Evolutionary conservation across 2,888 invertebrate species (phyloP).

Genomic region (Rhimphoctona megacephalus): DNA sequence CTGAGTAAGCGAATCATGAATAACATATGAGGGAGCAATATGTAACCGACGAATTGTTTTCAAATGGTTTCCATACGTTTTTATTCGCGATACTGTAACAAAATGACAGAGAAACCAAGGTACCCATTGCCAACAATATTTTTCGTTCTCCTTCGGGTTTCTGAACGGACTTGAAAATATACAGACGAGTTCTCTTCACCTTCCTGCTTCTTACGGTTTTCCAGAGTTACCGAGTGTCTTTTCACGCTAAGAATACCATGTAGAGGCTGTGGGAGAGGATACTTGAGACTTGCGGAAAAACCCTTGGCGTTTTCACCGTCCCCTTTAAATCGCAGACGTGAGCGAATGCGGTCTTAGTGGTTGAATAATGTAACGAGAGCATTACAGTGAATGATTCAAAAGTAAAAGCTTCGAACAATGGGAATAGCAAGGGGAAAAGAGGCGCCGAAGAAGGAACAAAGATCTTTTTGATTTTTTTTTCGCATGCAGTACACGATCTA

Average conservation of each 20-base stretch:
- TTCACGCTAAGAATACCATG: slow-evolving; percentile 38
- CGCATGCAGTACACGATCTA: not conserved
- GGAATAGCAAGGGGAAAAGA: slow-evolving; percentile 61
- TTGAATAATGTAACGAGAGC: slow-evolving; percentile 82
- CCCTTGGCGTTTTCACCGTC: slow-evolving; percentile 44
- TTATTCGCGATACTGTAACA: not conserved
- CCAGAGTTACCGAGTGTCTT: slow-evolving; percentile 60
- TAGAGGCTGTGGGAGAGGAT: slow-evolving; percentile 60
- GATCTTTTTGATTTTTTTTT: slow-evolving; percentile 34
- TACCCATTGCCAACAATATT: not conserved
- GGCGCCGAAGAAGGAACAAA: not conserved
- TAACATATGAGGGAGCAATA: not conserved
- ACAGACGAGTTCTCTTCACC: slow-evolving; percentile 14
- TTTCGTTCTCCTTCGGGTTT: not conserved
- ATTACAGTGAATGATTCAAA: slow-evolving; percentile 82
- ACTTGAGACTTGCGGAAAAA: slow-evolving; percentile 73
- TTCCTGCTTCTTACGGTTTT: slow-evolving; percentile 1
- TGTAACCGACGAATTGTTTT: not conserved
- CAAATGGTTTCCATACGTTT: not conserved
- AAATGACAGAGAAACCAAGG: not conserved
- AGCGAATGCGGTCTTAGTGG: slow-evolving; percentile 75
- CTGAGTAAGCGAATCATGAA: not conserved
- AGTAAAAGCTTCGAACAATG: slow-evolving; percentile 80
- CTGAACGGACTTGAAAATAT: slow-evolving; percentile 31
- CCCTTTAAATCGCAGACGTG: slow-evolving; percentile 30